A percentile compares a stretch with the other conserved stretches of the same genome.
Conservation (phyloP, 2,113 vertebrate species). For the Mustela lutreola region DNA sequence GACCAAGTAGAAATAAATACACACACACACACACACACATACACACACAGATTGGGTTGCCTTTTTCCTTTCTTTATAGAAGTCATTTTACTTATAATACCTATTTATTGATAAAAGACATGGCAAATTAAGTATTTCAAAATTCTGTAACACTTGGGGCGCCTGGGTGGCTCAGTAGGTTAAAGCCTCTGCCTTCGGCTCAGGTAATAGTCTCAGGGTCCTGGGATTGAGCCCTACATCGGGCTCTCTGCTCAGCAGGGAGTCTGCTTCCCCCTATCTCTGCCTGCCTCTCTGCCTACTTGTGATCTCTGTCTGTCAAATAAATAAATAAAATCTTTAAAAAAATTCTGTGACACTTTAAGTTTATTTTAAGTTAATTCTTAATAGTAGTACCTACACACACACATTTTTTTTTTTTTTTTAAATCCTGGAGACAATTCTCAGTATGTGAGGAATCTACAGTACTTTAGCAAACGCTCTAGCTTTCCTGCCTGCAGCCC, state of each 20-base stretch:
- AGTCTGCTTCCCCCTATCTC: no score
- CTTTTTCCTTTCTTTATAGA: background rate
- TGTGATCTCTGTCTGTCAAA: no score
- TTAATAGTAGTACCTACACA: background rate
- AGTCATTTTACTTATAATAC: conserved; percentile 6
- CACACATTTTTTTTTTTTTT: background rate
- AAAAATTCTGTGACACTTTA: background rate
- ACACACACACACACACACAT: background rate
- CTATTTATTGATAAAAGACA: background rate
- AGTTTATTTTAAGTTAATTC: background rate
- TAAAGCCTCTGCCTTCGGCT: no score
- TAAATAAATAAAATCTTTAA: no score
- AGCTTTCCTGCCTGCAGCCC: background rate
- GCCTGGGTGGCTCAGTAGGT: no score
- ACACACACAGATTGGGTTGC: background rate
- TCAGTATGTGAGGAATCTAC: background rate
- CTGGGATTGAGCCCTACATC: no score
- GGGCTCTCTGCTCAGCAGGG: no score
- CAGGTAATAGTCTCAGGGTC: no score
- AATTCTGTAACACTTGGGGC: background rate
- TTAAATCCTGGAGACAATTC: background rate
- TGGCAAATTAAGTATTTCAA: background rate
- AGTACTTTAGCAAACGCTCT: background rate
- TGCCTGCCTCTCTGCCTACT: no score
- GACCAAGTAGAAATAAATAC: background rate